Evolutionary conservation across 1,140 invertebrate species (phyloP), one percentile per base, ranked within the genome.

Genomic region (Drosophila triauraria): DNA sequence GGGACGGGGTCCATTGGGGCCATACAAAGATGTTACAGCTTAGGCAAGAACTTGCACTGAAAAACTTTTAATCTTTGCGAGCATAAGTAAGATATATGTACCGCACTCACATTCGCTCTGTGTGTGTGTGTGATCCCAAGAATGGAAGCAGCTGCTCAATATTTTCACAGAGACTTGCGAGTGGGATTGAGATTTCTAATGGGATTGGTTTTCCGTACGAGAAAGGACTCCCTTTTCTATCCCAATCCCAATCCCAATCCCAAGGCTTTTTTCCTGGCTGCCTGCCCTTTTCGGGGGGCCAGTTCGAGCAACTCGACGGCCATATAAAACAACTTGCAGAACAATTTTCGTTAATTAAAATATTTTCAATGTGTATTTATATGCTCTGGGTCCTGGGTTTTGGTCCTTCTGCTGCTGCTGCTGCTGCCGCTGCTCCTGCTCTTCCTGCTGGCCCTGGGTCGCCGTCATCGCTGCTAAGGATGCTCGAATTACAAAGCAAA

Each of bases 401-500:
- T 56, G 61, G 23, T 56, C 12, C 50, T 35, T 56, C 35, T 44
- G 35, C 2, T 47, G 25, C 51, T n/a, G n/a, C n/a, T n/a, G n/a
- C 35, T 44, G 35, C 2, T 40, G 27, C 51, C 56, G 17, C 43
- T 40, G 46, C 65, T 38, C 27, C 50, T 17, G 68, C 53, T 57
- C 27, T 63, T 82, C 46, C 61, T 67, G 75, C 65, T 74, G 72
- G 53, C 61, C 70, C 76, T 46, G 17, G 64, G 65, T 72, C 65
- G 69, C 69, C 75, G 50, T 77, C 75, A 60, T 78, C 57, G 63
- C 80, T 81, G 83, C 80, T 86, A 87, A 88, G 78, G 80, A 87
- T 91, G 80, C 87, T 91, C 83, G 78, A 81, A 91, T 91, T 91
- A 91, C 83, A 91, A 88, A 91, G 80, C 88, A 91, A 91, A 91